A percentile compares a stretch with the other conserved stretches of the same genome.
These are phyloP conservation scores for Mythimna loreyi DNA, from an alignment of 2,888 invertebrate genomes.

Conservation along the genomic window DNA sequence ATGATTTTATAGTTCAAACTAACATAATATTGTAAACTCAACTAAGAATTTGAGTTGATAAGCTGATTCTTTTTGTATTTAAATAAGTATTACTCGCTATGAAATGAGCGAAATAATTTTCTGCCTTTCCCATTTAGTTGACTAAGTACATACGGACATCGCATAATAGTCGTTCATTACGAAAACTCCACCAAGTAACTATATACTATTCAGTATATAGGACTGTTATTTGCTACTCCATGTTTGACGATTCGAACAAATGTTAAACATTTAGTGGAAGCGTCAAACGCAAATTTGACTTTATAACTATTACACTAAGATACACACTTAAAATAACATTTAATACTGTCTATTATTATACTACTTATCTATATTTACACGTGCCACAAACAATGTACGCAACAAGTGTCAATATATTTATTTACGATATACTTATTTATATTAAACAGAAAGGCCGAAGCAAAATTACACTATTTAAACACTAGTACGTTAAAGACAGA, in stretches of 20 bases:
- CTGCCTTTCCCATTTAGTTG: not conserved
- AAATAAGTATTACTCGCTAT: not conserved
- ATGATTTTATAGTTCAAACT: not conserved
- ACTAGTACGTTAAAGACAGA: too few relatives aligned
- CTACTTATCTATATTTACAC: constrained; percentile 6
- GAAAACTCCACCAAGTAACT: not conserved
- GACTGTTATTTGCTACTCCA: not conserved
- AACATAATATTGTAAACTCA: not conserved
- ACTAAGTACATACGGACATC: not conserved
- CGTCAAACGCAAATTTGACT: not conserved
- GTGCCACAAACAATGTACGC: constrained; percentile 31
- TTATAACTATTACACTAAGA: not conserved
- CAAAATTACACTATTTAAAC: too few relatives aligned
- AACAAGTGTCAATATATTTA: constrained; percentile 34
- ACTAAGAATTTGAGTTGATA: not conserved
- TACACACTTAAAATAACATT: not conserved
- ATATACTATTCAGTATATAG: not conserved
- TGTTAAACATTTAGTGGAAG: not conserved
- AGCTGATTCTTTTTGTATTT: not conserved
- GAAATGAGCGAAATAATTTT: not conserved
- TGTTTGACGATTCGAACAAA: not conserved
- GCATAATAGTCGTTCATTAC: not conserved
- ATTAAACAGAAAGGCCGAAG: too few relatives aligned
- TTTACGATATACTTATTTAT: too few relatives aligned
- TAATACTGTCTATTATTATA: not conserved